These are phyloP conservation scores for Phaonia tiefii DNA, from an alignment of 2,888 invertebrate species.

Conservation along the genomic window DNA sequence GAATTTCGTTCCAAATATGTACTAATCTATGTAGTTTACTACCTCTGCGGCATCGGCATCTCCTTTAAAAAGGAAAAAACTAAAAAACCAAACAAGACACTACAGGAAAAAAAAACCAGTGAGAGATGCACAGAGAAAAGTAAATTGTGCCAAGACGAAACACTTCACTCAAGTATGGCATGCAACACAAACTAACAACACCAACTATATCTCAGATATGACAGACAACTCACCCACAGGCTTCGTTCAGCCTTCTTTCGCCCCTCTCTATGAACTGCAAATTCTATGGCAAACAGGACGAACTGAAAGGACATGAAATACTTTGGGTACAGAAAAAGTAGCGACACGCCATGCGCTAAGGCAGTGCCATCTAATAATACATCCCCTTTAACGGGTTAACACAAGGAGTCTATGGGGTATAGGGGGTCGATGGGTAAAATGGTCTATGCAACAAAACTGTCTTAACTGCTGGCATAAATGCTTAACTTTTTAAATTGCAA, in stretches of 20 bases:
- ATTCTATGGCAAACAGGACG: too few relatives aligned
- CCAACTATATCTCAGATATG: neutral
- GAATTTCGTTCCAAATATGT: too few relatives aligned
- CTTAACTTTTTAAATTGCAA: constrained; percentile 4
- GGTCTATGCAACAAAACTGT: too few relatives aligned
- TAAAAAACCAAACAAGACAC: neutral
- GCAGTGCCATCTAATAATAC: constrained; percentile 23
- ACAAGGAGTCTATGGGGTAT: too few relatives aligned
- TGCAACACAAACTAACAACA: constrained; percentile 23
- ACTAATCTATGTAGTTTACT: too few relatives aligned
- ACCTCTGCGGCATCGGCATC: too few relatives aligned
- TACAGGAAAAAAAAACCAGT: neutral
- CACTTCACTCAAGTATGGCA: constrained; percentile 59
- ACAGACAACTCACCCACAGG: too few relatives aligned
- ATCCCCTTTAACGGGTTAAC: neutral
- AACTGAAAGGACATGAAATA: neutral
- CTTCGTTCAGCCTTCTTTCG: too few relatives aligned
- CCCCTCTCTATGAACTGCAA: too few relatives aligned
- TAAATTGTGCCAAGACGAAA: constrained; percentile 63
- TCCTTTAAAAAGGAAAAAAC: neutral
- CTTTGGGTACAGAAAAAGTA: neutral
- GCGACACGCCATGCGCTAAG: neutral
- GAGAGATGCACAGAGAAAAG: neutral
- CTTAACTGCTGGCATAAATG: neutral
- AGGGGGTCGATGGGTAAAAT: too few relatives aligned